A percentile compares a stretch with the other conserved stretches of the same genome.
Conservation (phyloP, 2,888 invertebrate genomes). For the Argyra leucocephala region DNA sequence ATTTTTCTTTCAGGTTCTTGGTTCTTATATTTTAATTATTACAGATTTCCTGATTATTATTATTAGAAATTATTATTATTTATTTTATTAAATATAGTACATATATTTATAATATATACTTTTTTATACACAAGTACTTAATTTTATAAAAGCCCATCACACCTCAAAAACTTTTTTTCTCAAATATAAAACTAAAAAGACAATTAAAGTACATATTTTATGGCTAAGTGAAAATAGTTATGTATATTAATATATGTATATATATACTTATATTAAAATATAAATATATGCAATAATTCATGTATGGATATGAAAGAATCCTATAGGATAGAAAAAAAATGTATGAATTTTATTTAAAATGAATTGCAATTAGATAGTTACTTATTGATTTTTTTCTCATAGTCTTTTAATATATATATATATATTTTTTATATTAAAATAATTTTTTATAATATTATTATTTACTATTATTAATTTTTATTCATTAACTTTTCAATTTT, state of each 20-base stretch:
- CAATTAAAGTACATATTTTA: no score
- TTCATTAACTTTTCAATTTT: not conserved
- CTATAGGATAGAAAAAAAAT: not conserved
- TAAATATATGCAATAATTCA: not conserved
- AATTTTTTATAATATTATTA: not conserved
- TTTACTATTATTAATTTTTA: not conserved
- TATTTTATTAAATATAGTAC: no score
- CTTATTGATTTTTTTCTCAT: slow-evolving; percentile 6
- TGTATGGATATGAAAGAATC: not conserved
- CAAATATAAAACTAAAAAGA: no score
- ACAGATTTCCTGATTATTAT: no score
- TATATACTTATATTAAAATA: not conserved
- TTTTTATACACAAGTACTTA: no score
- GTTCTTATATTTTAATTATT: no score
- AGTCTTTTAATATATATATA: not conserved
- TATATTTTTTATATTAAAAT: not conserved
- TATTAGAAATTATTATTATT: no score
- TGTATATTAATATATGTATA: not conserved
- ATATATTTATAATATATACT: no score
- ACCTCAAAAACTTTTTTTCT: no score
- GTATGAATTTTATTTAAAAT: slow-evolving; percentile 6
- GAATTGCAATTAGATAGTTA: slow-evolving; percentile 1
- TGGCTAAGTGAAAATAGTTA: no score
- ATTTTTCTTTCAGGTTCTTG: no score
- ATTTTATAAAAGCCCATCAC: no score